Base-by-base conservation (phyloP, 2,888 invertebrate species). In the Andrena haemorrhoa region DNA sequence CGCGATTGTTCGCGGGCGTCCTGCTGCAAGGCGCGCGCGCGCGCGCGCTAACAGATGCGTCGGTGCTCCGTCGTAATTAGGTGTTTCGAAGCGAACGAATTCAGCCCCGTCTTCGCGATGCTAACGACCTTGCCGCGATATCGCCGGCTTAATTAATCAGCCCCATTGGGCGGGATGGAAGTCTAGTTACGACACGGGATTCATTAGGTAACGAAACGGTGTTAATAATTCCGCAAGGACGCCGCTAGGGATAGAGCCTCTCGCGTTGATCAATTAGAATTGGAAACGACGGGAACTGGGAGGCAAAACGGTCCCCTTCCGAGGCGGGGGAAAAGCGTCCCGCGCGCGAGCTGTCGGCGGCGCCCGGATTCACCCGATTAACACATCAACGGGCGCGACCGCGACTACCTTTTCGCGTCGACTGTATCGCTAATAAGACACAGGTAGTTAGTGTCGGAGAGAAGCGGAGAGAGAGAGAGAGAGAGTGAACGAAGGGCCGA, bases 391-490 rank as follows among this genome's bases (percentile, higher is more conserved):
- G 41, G 74, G 81, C 81, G 85, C 81, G 80, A 80, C 75, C 83
- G 68, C 73, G 89, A 91, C 91, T 91, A 90, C 90, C 93, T 93
- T 93, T 93, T 92, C 89, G 88, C 91, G 87, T 89, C 90, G 93
- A 92, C 92, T 93, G 93, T 93, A 93, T 93, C 90, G 92, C 93
- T 93, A 93, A 93, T 93, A 93, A 93, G 93, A 92, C 93, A 92
- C 92, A 92, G 92, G 92, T 93, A 92, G 93, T 93, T 93, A 93
- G 91, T 89, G 87, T 82, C 77, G 87, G 89, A 83, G 88, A 87
- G 85, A 61, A 31, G 73, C 88, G 87, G 87, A 56, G 70, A 64
- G 73, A 51, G 82, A 60, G 64, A 72, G 31, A 12, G 53, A 33
- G 35, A 71, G 51, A 75, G 65, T 63, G 53, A 74, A 76, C 63